phyloP scores from a whole-genome alignment of 1,140 invertebrate genomes.

The Drosophila bocqueti region DNA sequence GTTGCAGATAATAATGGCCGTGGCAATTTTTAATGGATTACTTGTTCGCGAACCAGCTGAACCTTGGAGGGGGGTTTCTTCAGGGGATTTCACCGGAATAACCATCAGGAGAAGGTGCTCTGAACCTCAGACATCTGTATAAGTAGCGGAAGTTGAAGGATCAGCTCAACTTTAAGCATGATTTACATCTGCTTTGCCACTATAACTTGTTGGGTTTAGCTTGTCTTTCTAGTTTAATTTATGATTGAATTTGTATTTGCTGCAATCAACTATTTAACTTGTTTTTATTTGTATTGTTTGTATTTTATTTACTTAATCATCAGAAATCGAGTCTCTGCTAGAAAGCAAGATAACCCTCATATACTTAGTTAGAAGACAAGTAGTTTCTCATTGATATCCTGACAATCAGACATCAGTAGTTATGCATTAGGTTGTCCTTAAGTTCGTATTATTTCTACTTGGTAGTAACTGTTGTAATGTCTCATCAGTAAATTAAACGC shows the following conservation, averaged over 20 bases:
- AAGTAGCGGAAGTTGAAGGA: neutral
- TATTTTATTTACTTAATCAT: neutral
- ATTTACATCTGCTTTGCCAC: neutral
- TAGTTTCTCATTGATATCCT: no score
- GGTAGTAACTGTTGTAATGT: no score
- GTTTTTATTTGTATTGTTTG: neutral
- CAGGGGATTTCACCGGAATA: neutral
- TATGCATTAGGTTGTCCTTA: neutral
- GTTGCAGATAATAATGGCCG: conserved; percentile 21
- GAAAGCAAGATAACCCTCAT: no score
- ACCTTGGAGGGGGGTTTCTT: neutral
- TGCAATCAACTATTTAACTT: neutral
- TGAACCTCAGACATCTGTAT: neutral
- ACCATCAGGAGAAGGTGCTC: neutral
- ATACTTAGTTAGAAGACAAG: no score
- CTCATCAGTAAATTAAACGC: no score
- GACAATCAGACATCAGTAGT: no score
- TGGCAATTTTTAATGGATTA: conserved; percentile 76
- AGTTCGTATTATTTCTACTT: no score
- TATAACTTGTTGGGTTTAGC: neutral
- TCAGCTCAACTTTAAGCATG: neutral
- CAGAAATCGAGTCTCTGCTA: no score
- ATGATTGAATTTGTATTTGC: neutral
- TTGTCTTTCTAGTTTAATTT: neutral
- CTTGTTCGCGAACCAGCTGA: conserved; percentile 32